These are phyloP conservation scores for Orthosia gracilis DNA, from an alignment of 2,888 invertebrate species.

Conservation along the genomic window DNA sequence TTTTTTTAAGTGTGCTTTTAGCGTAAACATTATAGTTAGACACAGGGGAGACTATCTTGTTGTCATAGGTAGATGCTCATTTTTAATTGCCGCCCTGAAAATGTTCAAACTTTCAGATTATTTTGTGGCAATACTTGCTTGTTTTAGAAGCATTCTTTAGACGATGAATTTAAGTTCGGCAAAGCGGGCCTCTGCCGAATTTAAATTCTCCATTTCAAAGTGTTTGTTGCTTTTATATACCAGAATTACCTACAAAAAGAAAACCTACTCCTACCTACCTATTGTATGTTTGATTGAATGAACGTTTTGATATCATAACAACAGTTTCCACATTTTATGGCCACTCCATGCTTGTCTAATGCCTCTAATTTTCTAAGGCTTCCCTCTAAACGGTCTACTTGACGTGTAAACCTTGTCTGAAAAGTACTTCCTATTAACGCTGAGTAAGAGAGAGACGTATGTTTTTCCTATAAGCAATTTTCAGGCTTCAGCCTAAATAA, in stretches of 20 bases:
- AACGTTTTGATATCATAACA: neutral
- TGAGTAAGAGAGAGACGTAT: neutral
- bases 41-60: neutral
- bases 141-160: no score
- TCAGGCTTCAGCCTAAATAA: neutral
- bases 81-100: neutral
- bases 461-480: neutral
- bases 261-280: neutral
- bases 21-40: neutral
- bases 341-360: slow-evolving; percentile 65
- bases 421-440: slow-evolving; percentile 41
- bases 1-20: slow-evolving; percentile 4
- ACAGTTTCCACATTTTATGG: slow-evolving; percentile 62
- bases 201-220: neutral
- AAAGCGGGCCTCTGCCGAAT: neutral
- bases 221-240: neutral
- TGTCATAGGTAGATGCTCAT: neutral
- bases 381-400: slow-evolving; percentile 79
- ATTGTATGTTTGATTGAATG: neutral
- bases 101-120: neutral
- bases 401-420: slow-evolving; percentile 72
- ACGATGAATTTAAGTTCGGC: no score
- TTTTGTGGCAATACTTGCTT: slow-evolving; percentile 9
- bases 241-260: no score
- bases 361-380: slow-evolving; percentile 76